These are phyloP conservation scores for Bellardia bayeri DNA, from an alignment of 2,888 invertebrate species.

Conservation along the genomic window DNA sequence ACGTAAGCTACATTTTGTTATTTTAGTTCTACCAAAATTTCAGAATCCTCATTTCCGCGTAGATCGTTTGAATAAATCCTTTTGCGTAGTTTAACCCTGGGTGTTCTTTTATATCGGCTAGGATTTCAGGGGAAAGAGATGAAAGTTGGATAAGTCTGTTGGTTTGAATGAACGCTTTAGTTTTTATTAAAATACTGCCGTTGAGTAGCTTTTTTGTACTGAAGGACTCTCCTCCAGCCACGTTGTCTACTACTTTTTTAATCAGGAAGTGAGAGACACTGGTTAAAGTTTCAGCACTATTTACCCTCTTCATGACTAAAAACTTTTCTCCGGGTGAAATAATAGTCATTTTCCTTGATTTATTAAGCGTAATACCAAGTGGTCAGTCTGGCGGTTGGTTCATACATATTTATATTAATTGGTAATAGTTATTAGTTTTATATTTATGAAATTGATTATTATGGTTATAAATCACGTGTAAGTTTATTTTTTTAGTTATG, in stretches of 20 bases:
- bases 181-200: conserved; percentile 50
- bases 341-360: too few species aligned
- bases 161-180: conserved; percentile 35
- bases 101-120: conserved; percentile 25
- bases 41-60: not conserved
- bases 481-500: too few species aligned
- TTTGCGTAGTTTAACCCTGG: not conserved
- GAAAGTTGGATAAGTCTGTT: conserved; percentile 30
- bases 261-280: conserved; percentile 59
- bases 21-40: conserved; percentile 14
- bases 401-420: too few species aligned
- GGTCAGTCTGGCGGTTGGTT: too few species aligned
- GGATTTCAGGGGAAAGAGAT: conserved; percentile 20
- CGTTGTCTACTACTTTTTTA: conserved; percentile 56
- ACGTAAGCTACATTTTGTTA: conserved; percentile 2
- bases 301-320: too few species aligned
- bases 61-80: conserved; percentile 44
- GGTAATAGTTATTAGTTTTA: too few species aligned
- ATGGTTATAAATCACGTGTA: too few species aligned
- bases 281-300: not conserved
- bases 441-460: too few species aligned
- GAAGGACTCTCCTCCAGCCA: not conserved
- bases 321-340: too few species aligned
- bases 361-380: too few species aligned
- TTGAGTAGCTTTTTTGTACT: too few species aligned